A percentile compares a stretch with the other conserved stretches of the same genome.
Conservation (phyloP, 2,888 invertebrate species). For the Monochamus alternatus region DNA sequence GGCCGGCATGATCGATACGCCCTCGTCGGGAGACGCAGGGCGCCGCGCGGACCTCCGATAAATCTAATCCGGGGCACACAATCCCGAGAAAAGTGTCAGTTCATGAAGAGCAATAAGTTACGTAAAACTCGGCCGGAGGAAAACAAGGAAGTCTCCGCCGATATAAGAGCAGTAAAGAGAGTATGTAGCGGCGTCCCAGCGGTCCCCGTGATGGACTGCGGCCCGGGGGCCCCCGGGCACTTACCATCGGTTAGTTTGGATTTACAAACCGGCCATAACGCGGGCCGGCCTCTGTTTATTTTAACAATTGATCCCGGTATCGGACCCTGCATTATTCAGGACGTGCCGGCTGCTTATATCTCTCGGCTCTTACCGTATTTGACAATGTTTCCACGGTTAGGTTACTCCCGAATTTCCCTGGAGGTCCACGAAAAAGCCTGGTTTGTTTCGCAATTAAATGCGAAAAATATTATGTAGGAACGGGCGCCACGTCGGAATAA, state of each 20-base stretch:
- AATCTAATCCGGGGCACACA: slow-evolving; percentile 43
- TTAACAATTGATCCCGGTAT: slow-evolving; percentile 65
- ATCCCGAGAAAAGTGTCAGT: slow-evolving; percentile 53
- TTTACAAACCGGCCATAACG: slow-evolving; percentile 64
- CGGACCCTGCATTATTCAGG: slow-evolving; percentile 63
- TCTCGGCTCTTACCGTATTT: slow-evolving; percentile 41
- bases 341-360: slow-evolving; percentile 48
- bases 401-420: slow-evolving; percentile 46
- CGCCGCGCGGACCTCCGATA: slow-evolving; percentile 43
- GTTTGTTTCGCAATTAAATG: slow-evolving; percentile 28
- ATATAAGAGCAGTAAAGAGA: slow-evolving; percentile 61
- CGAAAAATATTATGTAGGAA: background rate
- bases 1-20: slow-evolving; percentile 18
- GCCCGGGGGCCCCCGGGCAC: slow-evolving; percentile 60
- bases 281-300: slow-evolving; percentile 63
- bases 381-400: slow-evolving; percentile 55
- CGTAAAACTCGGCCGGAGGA: slow-evolving; percentile 54
- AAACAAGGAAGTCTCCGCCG: slow-evolving; percentile 53
- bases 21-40: slow-evolving; percentile 20
- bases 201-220: slow-evolving; percentile 65
- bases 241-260: slow-evolving; percentile 65
- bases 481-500: background rate
- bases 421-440: slow-evolving; percentile 35
- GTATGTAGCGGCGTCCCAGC: slow-evolving; percentile 58
- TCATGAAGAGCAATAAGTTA: slow-evolving; percentile 63